These are phyloP conservation scores for Microcebus tavaratra DNA, from an alignment of 2,113 vertebrate species.

Conservation along the genomic window DNA sequence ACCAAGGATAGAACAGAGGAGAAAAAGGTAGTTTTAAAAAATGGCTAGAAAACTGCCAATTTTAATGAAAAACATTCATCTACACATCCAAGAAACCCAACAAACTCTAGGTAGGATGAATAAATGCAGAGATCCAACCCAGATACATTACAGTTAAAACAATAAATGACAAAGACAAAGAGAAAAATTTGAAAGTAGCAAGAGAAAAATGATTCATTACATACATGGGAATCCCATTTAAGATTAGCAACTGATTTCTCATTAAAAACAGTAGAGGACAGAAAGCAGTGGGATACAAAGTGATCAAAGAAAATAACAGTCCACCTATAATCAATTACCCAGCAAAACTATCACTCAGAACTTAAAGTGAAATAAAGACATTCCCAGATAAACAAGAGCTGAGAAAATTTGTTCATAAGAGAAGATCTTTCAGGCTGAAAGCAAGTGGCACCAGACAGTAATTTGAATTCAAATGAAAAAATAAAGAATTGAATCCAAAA, in stretches of 20 bases:
- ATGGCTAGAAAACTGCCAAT: not conserved
- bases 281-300: not conserved
- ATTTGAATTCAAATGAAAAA: conserved; percentile 29
- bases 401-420: not conserved
- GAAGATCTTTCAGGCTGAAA: not conserved
- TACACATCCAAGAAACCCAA: not conserved
- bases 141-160: not conserved
- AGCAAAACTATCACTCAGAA: not conserved
- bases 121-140: not conserved
- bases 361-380: not conserved
- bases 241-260: not conserved
- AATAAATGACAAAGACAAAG: not conserved
- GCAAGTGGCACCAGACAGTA: not conserved
- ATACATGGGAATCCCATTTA: not conserved
- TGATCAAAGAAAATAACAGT: conserved; percentile 10
- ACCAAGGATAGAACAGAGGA: not conserved
- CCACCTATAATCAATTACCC: not conserved
- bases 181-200: not conserved
- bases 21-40: not conserved
- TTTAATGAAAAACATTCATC: not conserved
- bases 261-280: not conserved
- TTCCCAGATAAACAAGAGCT: not conserved
- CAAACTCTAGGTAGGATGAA: not conserved
- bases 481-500: conserved; percentile 7
- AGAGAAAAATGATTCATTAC: not conserved